Percentiles rank a stretch among this genome's conserved stretches.
Conservation (phyloP, 2,113 vertebrate species). For the Chiloscyllium plagiosum region DNA sequence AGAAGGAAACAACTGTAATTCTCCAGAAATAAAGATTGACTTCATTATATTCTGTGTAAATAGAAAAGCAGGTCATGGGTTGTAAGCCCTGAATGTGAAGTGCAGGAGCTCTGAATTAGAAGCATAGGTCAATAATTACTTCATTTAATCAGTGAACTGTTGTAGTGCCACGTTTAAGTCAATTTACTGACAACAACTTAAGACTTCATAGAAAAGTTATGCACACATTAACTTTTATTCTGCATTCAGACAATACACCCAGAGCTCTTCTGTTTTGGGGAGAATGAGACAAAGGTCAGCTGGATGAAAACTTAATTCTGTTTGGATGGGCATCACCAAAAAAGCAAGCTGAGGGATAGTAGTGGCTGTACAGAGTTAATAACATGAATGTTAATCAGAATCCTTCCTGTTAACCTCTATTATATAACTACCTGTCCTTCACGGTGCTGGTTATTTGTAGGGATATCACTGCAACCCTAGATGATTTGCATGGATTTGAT, state of each 20-base stretch:
- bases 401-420: neutral
- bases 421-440: neutral
- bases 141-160: neutral
- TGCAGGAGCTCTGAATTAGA: neutral
- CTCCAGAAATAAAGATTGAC: neutral
- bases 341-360: neutral
- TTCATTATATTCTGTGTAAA: neutral
- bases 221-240: neutral
- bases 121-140: neutral
- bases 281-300: neutral
- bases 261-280: neutral
- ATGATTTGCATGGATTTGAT: neutral
- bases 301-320: neutral
- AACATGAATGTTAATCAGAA: constrained; percentile 1
- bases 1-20: neutral
- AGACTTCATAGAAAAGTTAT: neutral
- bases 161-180: neutral
- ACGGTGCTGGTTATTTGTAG: no score
- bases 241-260: neutral
- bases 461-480: neutral
- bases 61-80: neutral
- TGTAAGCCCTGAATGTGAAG: neutral
- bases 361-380: neutral
- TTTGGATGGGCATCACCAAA: no score
- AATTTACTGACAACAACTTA: neutral